phyloP scores from a whole-genome alignment of 2,797 vertebrate species.

The Clarias pachynema region DNA sequence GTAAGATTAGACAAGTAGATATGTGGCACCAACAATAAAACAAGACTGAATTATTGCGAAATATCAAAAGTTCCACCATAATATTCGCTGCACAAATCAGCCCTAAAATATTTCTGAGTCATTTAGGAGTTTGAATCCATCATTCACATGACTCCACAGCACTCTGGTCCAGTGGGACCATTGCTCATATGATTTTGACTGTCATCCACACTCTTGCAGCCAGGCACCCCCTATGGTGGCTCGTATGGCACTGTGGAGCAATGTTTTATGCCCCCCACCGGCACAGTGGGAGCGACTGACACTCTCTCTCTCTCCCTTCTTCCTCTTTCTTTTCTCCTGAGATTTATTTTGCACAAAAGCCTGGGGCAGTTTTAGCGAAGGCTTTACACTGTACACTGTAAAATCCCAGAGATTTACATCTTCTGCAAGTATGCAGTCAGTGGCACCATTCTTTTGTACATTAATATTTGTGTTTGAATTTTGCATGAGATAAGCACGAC shows the following conservation, averaged over 20 bases:
- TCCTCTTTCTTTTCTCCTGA: conserved; percentile 11
- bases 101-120: conserved; percentile 8
- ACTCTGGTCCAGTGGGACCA: conserved; percentile 31
- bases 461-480: neutral
- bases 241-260: conserved; percentile 39
- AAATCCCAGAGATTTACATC: conserved; percentile 7
- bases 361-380: neutral
- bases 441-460: neutral
- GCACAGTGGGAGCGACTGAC: conserved; percentile 41
- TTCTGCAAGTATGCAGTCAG: neutral
- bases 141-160: neutral
- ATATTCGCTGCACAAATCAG: neutral
- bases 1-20: neutral
- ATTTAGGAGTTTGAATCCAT: conserved; percentile 2
- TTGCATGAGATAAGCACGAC: neutral
- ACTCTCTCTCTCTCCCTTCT: neutral
- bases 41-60: neutral
- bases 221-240: conserved; percentile 45
- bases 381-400: conserved; percentile 10
- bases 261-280: conserved; percentile 44
- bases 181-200: conserved; percentile 40
- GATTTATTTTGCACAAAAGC: conserved; percentile 30
- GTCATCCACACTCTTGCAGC: conserved; percentile 22
- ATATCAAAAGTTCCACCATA: neutral
- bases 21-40: neutral